Base-by-base conservation (phyloP, 2,113 vertebrate genomes). In the Cyanoliseus patagonus region DNA sequence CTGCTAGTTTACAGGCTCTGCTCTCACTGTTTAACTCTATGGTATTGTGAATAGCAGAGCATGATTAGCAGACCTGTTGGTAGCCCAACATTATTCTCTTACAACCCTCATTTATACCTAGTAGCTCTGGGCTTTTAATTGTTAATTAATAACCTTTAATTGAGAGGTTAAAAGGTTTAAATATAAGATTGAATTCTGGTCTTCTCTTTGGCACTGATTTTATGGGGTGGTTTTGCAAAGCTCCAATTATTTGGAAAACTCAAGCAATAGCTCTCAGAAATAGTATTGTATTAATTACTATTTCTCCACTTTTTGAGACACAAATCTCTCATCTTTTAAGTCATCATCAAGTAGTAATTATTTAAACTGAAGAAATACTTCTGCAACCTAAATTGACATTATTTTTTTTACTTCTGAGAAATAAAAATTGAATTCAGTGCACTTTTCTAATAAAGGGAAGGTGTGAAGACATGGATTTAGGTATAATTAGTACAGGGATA, bases 81-180 rank as follows among this genome's bases (percentile, higher is more conserved):
- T 47, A 59, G 31, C 57, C 46, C 22, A 5, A 3, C 10, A 9
- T 66, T 28, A 3, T 37, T 92, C 59, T 72, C 55, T 77, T 83
- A 33, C 22, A 55, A 13, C 30, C 23, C 27, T 75, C 15, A 17
- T 74, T 78, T 83, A 42, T 49, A 30, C 23, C 15, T 47, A 59
- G 31, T 22, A 78, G 35, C 55, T 74, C 63, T 67, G 55, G 92
- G 64, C 55, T 70, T 55, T 92, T 90, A 70, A 77, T 74, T 63
- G 73, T 93, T 94, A 80, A 87, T 79, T 92, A 83, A 83, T 81
- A 93, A 75, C 25, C 28, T 92, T 88, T 92, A 88, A 92, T 88
- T 83, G 86, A 88, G 76, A 44, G 22, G 39, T 57, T 94, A 86
- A 92, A 74, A 59, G 49, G 88, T 92, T 80, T 96, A 70, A 86